Conservation (phyloP, 1,140 invertebrate genomes). For the Dreissena polymorpha region DNA sequence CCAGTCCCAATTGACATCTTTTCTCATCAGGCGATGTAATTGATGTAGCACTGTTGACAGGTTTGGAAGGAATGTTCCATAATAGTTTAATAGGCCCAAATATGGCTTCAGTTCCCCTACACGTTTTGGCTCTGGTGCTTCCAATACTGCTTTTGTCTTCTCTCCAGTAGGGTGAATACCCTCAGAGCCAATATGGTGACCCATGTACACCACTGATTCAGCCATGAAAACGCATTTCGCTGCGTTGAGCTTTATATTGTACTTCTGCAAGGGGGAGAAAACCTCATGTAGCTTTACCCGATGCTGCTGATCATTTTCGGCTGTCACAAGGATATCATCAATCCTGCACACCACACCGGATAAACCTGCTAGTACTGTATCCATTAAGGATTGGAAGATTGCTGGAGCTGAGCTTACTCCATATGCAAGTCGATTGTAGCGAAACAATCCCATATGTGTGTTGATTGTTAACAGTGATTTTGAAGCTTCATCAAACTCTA, state of each 20-base stretch:
- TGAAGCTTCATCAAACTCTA: constrained; percentile 36
- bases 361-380: constrained; percentile 16
- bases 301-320: constrained; percentile 21
- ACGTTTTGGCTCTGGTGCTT: constrained; percentile 35
- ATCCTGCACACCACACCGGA: constrained; percentile 26
- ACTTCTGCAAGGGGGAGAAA: constrained; percentile 3
- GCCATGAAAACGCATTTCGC: constrained; percentile 30
- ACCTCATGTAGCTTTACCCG: constrained; percentile 8
- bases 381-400: constrained; percentile 42
- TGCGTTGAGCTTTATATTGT: constrained; percentile 16
- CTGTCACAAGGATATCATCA: constrained; percentile 52
- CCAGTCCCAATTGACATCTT: constrained; percentile 17
- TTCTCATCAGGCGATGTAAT: constrained; percentile 29
- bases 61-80: constrained; percentile 48
- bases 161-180: constrained; percentile 46
- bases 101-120: constrained; percentile 45
- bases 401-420: constrained; percentile 20
- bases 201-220: constrained; percentile 25
- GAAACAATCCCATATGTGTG: constrained; percentile 79
- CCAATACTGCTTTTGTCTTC: constrained; percentile 45
- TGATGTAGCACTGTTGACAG: constrained; percentile 41
- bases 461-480: constrained; percentile 61
- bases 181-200: constrained; percentile 24
- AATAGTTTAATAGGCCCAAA: constrained; percentile 55
- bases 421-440: constrained; percentile 56